Evolutionary conservation across 2,888 invertebrate species (phyloP).

Genomic region (Harpalus rufipes): DNA sequence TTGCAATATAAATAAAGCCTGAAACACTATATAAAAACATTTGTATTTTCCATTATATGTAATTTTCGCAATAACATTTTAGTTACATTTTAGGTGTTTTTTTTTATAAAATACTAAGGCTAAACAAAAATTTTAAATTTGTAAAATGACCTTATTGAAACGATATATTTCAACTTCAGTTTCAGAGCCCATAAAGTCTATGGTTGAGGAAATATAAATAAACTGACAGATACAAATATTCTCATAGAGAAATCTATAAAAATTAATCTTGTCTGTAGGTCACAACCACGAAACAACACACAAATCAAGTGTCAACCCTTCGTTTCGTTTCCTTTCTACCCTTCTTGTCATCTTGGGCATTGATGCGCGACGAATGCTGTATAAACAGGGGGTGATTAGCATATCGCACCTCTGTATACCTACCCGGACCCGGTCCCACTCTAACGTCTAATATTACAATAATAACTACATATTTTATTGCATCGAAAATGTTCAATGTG

Average conservation of each 20-base stretch:
- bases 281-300: conserved; percentile 40
- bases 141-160: no score
- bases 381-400: conserved; percentile 61
- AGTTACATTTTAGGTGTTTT: no score
- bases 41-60: no score
- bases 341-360: conserved; percentile 26
- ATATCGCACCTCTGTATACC: conserved; percentile 45
- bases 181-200: no score
- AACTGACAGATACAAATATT: neutral
- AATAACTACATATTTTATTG: conserved; percentile 62
- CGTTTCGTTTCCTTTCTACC: no score
- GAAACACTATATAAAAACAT: no score
- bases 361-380: conserved; percentile 53
- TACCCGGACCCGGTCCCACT: neutral
- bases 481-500: conserved; percentile 20
- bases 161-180: no score
- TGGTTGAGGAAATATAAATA: no score
- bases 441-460: conserved; percentile 63
- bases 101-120: no score
- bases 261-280: conserved; percentile 9
- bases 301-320: conserved; percentile 33
- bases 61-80: no score
- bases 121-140: no score
- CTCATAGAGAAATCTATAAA: conserved; percentile 6
- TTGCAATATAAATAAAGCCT: no score